Base-by-base conservation (phyloP, 2,797 vertebrate species). In the Cygnus olor region DNA sequence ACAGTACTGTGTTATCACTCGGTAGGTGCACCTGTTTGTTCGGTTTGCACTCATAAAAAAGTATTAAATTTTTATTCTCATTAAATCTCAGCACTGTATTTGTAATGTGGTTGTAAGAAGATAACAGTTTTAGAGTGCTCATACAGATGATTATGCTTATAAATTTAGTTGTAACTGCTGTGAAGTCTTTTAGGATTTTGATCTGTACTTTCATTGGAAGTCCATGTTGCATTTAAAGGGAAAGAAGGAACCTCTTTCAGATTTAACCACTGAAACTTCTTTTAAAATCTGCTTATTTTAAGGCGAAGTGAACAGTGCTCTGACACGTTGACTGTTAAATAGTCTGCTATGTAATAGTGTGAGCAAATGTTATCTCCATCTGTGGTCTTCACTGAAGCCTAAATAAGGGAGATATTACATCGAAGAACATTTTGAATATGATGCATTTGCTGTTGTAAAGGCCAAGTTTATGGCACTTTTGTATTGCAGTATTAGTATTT, bases 341-440 rank as follows among this genome's bases (percentile, higher is more conserved):
- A 94, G 63, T 84, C 66, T 95, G 80, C 63, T 84, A 65, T 94
- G 77, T 38, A 88, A 47, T 77, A 53, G 60, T 63, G 83, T 94
- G 79, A 96, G 90, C 81, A 91, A 94, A 93, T 93, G 92, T 63
- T 96, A 90, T 85, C 88, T 77, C 94, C 89, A 91, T 90, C 89
- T 94, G 83, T 88, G 60, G 57, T 95, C 77, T 89, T 92, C 73
- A 93, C 40, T 54, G 60, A 96, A 92, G 61, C 61, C 32, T 96
- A 88, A 58, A 79, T 92, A 60, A 93, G 88, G 82, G 87, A 83
- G 87, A 84, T 74, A 73, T 95, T 68, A 45, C 22, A 89, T 86
- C 44, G 72, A 87, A 89, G 91, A 95, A 85, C 49, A 28, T 68
- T 97, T 64, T 73, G 61, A 79, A 84, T 93, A 25, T 71, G 79